Conservation (phyloP, 2,113 vertebrate species). For the Podocnemis expansa region DNA sequence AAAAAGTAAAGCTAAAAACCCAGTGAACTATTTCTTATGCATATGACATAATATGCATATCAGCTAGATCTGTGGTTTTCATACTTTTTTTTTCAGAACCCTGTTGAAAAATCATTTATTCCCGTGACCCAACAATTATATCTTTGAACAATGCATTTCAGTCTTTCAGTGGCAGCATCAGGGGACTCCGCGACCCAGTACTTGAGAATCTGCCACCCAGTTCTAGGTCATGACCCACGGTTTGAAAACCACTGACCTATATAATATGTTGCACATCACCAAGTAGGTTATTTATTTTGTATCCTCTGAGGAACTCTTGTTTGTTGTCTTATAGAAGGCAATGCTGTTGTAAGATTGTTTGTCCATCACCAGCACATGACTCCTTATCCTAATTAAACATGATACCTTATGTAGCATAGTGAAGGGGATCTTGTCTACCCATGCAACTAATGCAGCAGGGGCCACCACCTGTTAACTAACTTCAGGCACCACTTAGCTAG, state of each 20-base stretch:
- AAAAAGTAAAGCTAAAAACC: background rate
- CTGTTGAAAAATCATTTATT: too few relatives aligned
- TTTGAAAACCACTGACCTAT: too few relatives aligned
- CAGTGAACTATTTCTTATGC: background rate
- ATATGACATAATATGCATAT: background rate
- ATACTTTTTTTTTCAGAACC: too few relatives aligned
- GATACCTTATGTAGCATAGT: background rate
- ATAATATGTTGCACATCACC: background rate
- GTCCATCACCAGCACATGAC: slow-evolving; percentile 67
- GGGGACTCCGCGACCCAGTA: too few relatives aligned
- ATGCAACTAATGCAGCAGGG: slow-evolving; percentile 76
- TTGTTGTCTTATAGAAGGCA: background rate
- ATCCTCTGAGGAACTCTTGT: background rate
- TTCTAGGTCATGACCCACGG: too few relatives aligned
- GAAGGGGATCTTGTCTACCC: slow-evolving; percentile 55
- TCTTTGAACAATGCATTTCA: too few relatives aligned
- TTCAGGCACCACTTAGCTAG: slow-evolving; percentile 72
- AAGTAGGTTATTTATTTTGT: background rate
- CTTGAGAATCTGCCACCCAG: too few relatives aligned
- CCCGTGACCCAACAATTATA: too few relatives aligned
- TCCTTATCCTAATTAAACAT: slow-evolving; percentile 76
- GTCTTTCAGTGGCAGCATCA: too few relatives aligned
- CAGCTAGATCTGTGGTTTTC: background rate
- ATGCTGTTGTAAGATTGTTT: slow-evolving; percentile 9
- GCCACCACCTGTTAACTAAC: slow-evolving; percentile 84